These are phyloP conservation scores for Hirudinaria manillensis DNA, from an alignment of 2,888 invertebrate genomes.

Conservation along the genomic window DNA sequence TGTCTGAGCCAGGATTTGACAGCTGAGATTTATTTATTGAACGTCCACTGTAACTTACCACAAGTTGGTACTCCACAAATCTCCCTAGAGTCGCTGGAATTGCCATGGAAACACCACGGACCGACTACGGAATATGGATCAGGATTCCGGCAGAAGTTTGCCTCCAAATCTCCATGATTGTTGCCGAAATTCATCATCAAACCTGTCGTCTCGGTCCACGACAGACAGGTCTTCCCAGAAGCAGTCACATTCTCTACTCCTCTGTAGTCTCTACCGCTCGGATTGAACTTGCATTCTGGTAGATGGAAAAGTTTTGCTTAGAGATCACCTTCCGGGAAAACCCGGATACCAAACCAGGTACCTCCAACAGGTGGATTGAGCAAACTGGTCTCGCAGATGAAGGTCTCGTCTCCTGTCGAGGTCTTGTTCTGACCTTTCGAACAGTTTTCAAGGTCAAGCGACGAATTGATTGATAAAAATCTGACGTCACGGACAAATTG, in stretches of 20 bases:
- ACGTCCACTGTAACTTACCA: no score
- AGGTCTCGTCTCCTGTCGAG: no score
- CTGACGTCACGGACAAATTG: no score
- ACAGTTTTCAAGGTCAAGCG: no score
- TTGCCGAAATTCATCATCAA: neutral
- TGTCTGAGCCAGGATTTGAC: neutral
- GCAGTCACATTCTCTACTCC: neutral
- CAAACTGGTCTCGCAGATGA: no score
- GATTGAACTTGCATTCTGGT: slow-evolving; percentile 9
- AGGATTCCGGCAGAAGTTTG: slow-evolving; percentile 24
- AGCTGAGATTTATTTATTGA: no score
- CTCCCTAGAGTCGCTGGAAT: neutral
- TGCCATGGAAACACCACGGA: slow-evolving; percentile 23
- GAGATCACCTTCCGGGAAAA: no score
- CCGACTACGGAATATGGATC: slow-evolving; percentile 27
- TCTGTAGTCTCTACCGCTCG: neutral
- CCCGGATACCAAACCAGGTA: no score
- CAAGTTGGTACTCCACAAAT: slow-evolving; percentile 7
- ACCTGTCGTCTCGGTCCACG: neutral
- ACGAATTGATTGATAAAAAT: no score
- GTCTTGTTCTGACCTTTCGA: no score
- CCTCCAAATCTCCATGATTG: neutral
- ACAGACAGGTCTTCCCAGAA: slow-evolving; percentile 7
- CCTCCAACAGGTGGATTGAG: no score
- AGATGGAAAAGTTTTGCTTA: no score